These are phyloP conservation scores for Chlorodrepanis virens DNA, from an alignment of 2,113 vertebrate genomes.

Conservation along the genomic window DNA sequence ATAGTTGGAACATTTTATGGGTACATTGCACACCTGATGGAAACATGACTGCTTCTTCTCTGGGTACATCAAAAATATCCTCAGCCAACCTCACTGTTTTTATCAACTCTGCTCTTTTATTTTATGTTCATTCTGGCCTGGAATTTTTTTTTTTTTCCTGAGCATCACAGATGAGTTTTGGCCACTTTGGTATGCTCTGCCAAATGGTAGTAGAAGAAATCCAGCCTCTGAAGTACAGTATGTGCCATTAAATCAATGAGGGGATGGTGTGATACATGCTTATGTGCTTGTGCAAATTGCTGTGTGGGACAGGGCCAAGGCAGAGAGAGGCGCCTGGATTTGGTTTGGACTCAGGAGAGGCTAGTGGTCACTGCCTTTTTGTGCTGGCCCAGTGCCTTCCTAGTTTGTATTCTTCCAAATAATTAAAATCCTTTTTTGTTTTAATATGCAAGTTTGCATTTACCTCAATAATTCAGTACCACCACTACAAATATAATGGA, in stretches of 20 bases:
- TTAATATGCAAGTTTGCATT: background rate
- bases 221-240: background rate
- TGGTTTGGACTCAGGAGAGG: background rate
- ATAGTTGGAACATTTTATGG: conserved; percentile 20
- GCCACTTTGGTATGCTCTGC: background rate
- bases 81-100: conserved; percentile 2
- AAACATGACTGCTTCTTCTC: conserved; percentile 23
- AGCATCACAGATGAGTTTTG: background rate
- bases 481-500: background rate
- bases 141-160: background rate
- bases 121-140: background rate
- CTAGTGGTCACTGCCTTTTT: background rate
- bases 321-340: background rate
- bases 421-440: background rate
- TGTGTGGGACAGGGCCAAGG: background rate
- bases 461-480: background rate
- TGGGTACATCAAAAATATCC: background rate
- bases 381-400: background rate
- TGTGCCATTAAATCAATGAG: background rate
- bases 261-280: background rate
- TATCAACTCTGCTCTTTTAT: background rate
- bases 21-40: conserved; percentile 34
- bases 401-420: background rate
- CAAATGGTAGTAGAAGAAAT: background rate
- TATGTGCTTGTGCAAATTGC: background rate